Evolutionary conservation across 2,797 vertebrate genomes (phyloP).

Genomic region (Phylloscopus collybita): DNA sequence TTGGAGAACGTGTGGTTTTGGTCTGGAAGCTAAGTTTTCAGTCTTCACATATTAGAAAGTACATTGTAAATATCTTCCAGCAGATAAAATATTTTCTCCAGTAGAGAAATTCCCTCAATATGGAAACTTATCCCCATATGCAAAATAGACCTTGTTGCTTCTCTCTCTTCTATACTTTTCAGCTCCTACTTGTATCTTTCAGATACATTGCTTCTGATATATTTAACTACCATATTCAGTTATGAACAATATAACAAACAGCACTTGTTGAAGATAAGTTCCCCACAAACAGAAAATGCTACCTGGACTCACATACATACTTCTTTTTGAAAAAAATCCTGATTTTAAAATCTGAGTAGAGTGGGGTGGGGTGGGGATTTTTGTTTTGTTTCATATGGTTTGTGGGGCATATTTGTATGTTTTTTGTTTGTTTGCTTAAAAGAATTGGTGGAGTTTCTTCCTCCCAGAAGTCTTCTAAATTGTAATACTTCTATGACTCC

Average conservation of each 20-base stretch:
- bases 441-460: not conserved
- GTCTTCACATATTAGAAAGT: not conserved
- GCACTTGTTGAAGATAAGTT: not conserved
- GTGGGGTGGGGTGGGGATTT: accelerated
- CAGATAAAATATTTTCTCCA: not conserved
- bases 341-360: not conserved
- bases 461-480: not conserved
- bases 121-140: not conserved
- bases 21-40: not conserved
- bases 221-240: not conserved
- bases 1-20: not conserved
- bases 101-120: not conserved
- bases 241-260: not conserved
- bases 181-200: not conserved
- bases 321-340: not conserved
- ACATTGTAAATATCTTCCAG: not conserved
- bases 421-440: not conserved
- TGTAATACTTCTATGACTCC: not conserved
- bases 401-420: not conserved
- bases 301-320: not conserved
- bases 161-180: not conserved
- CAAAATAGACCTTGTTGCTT: not conserved
- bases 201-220: not conserved
- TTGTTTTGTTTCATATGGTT: not conserved
- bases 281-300: not conserved